Evolutionary conservation across 2,888 invertebrate species (phyloP).

Genomic region (Drosophila siamana): DNA sequence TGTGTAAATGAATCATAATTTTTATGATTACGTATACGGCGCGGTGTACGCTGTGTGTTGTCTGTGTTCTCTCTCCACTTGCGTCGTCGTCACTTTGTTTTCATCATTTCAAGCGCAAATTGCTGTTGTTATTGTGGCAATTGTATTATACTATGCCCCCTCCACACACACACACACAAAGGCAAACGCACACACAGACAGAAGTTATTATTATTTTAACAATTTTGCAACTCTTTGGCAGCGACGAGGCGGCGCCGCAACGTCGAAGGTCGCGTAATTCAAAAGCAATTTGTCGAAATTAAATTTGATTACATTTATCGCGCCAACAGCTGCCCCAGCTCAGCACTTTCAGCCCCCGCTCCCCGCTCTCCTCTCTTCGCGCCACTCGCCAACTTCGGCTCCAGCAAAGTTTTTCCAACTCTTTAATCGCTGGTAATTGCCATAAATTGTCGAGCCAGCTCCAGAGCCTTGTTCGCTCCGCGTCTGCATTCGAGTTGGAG

Average conservation of each 20-base stretch:
- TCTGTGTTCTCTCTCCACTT: conserved; percentile 6
- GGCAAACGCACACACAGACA: conserved; percentile 15
- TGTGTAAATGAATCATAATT: conserved; percentile 69
- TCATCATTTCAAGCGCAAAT: conserved; percentile 69
- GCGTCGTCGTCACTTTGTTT: conserved; percentile 48
- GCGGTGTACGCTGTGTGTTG: conserved; percentile 24
- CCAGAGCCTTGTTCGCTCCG: conserved; percentile 5
- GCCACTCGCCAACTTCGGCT: conserved; percentile 8
- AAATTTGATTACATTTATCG: conserved; percentile 79
- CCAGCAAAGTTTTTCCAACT: conserved; percentile 49
- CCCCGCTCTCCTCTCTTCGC: too few relatives aligned
- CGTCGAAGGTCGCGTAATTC: conserved; percentile 76
- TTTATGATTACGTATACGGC: conserved; percentile 72
- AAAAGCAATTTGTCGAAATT: conserved; percentile 81
- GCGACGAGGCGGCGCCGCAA: conserved; percentile 52
- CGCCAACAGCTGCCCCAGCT: conserved; percentile 58
- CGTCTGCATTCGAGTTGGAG: not conserved
- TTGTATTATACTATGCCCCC: conserved; percentile 37
- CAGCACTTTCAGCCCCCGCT: not conserved
- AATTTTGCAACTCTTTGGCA: conserved; percentile 68
- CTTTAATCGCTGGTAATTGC: conserved; percentile 66
- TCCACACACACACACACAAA: conserved; percentile 17
- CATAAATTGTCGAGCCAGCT: conserved; percentile 51
- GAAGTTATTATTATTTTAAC: conserved; percentile 78
- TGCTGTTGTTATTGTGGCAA: conserved; percentile 69